These are phyloP conservation scores for Ips nitidus DNA, from an alignment of 1,140 invertebrate species.

Conservation along the genomic window DNA sequence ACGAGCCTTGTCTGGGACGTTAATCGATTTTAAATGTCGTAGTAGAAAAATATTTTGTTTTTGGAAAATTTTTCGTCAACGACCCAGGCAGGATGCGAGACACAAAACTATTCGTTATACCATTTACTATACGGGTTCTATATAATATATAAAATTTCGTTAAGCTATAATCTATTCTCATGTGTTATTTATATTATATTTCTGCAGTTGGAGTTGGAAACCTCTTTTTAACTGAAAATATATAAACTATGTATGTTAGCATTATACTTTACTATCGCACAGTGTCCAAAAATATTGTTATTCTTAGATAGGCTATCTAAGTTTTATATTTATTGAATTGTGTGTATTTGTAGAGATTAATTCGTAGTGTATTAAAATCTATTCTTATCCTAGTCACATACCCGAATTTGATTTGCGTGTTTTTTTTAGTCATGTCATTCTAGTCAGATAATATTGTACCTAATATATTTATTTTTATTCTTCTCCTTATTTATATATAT, in stretches of 20 bases:
- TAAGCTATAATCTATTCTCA: constrained; percentile 47
- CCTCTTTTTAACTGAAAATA: constrained; percentile 34
- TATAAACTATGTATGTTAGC: constrained; percentile 37
- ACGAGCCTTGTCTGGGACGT: constrained; percentile 45
- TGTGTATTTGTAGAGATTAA: constrained; percentile 39
- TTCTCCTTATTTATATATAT: constrained; percentile 37
- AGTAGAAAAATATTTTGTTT: constrained; percentile 40
- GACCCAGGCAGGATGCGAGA: constrained; percentile 45
- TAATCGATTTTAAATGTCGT: constrained; percentile 45
- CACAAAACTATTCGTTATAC: constrained; percentile 47
- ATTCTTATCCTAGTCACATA: constrained; percentile 37
- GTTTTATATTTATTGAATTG: constrained; percentile 40
- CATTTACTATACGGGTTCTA: constrained; percentile 50
- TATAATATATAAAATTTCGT: constrained; percentile 46
- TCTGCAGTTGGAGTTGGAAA: constrained; percentile 31
- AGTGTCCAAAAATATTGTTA: constrained; percentile 41
- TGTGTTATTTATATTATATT: constrained; percentile 47
- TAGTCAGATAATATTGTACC: constrained; percentile 35
- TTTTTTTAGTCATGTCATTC: constrained; percentile 34
- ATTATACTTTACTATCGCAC: constrained; percentile 40
- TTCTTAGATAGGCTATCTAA: constrained; percentile 38
- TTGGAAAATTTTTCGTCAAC: constrained; percentile 49
- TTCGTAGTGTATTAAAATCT: constrained; percentile 35
- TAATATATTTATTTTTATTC: constrained; percentile 35
- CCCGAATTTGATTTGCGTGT: constrained; percentile 26